These are phyloP conservation scores for Scrobipalpa atriplicella DNA, from an alignment of 2,888 invertebrate species.

Conservation along the genomic window DNA sequence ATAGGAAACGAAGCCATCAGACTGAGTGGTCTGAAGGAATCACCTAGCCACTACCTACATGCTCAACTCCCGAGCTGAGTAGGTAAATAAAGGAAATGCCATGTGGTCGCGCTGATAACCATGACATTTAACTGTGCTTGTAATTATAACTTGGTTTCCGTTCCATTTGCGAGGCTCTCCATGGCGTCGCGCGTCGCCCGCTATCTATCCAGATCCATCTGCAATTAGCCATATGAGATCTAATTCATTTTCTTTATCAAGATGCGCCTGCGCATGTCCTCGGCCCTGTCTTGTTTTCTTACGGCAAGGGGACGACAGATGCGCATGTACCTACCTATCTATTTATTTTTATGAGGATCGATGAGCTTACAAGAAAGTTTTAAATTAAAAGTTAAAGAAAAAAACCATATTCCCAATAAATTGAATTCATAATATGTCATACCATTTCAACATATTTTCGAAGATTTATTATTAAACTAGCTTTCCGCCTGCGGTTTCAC, in stretches of 20 bases:
- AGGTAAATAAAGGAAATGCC: conserved; percentile 27
- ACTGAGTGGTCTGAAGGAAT: too few relatives aligned
- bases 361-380: too few relatives aligned
- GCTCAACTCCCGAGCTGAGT: neutral
- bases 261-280: conserved; percentile 1
- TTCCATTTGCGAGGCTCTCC: conserved; percentile 18
- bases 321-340: neutral
- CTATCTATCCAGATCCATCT: conserved; percentile 21
- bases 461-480: too few relatives aligned
- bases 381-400: too few relatives aligned
- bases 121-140: conserved; percentile 26
- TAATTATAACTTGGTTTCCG: conserved; percentile 28
- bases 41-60: neutral
- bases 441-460: too few relatives aligned
- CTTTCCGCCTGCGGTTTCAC: too few relatives aligned
- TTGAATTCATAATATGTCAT: too few relatives aligned
- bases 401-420: too few relatives aligned
- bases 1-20: too few relatives aligned
- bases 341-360: neutral
- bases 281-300: conserved; percentile 5
- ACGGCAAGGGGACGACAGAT: neutral
- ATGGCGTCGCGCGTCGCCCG: conserved; percentile 1
- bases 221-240: conserved; percentile 25
- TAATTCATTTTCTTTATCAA: conserved; percentile 26
- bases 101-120: conserved; percentile 23